phyloP scores from a whole-genome alignment of 2,888 invertebrate genomes.

The Hydrotaea cyrtoneurina region DNA sequence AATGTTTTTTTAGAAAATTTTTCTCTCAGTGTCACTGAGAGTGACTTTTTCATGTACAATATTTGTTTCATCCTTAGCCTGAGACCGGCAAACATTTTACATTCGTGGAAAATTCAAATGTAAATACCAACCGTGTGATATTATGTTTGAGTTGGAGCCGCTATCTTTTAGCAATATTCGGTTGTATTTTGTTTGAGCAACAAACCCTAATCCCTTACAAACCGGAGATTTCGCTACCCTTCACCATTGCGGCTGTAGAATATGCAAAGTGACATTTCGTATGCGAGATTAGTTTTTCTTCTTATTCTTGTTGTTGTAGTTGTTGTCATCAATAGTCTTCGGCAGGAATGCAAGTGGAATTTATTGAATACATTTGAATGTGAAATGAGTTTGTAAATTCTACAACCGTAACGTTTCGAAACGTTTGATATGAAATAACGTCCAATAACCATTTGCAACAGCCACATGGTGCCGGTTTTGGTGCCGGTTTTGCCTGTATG shows the following conservation, averaged over 20 bases:
- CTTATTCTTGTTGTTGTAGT: not conserved
- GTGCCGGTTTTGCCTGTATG: too few relatives aligned
- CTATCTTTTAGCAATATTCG: not conserved
- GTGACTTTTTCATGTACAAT: too few relatives aligned
- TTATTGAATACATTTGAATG: conserved; percentile 33
- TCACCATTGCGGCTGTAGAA: too few relatives aligned
- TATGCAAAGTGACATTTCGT: conserved; percentile 12
- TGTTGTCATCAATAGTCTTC: too few relatives aligned
- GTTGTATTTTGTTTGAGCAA: not conserved
- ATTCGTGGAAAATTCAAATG: not conserved
- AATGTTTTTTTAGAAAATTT: too few relatives aligned
- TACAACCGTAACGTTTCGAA: not conserved
- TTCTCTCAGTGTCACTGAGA: too few relatives aligned
- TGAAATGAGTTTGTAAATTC: conserved; percentile 8
- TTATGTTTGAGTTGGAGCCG: not conserved
- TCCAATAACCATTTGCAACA: too few relatives aligned
- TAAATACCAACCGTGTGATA: not conserved
- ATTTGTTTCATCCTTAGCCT: too few relatives aligned
- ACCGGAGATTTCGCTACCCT: too few relatives aligned
- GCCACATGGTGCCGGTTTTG: too few relatives aligned
- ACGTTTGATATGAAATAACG: not conserved
- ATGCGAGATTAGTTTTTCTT: not conserved
- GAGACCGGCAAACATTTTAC: too few relatives aligned
- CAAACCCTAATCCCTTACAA: too few relatives aligned
- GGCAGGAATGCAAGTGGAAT: not conserved